These are phyloP conservation scores for Argyrosomus regius DNA, from an alignment of 2,797 vertebrate genomes.

Conservation along the genomic window DNA sequence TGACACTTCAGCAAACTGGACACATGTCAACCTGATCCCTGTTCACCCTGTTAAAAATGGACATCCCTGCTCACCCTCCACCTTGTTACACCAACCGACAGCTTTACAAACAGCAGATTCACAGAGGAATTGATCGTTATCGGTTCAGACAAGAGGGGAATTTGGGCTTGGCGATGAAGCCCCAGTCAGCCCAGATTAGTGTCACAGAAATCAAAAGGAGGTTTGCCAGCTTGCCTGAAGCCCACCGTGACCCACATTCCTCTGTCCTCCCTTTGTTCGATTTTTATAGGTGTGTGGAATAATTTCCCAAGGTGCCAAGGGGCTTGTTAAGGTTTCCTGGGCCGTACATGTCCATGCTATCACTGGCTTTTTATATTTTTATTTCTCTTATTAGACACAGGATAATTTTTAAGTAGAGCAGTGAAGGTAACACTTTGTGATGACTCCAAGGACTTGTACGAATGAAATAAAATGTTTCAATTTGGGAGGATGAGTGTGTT, in stretches of 20 bases:
- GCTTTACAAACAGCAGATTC: constrained; percentile 24
- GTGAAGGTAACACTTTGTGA: constrained; percentile 9
- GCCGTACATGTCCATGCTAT: background rate
- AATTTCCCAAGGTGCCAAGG: constrained; percentile 27
- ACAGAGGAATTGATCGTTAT: constrained; percentile 48
- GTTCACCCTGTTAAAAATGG: constrained; percentile 10
- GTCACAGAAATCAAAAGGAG: constrained; percentile 54
- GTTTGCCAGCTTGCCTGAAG: constrained; percentile 49
- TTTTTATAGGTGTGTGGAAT: constrained; percentile 46
- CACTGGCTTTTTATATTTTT: constrained; percentile 3
- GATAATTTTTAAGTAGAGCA: background rate
- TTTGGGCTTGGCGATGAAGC: constrained; percentile 24
- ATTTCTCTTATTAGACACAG: constrained; percentile 3
- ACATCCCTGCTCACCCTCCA: background rate
- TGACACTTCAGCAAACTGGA: constrained; percentile 8
- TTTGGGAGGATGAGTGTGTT: constrained; percentile 8
- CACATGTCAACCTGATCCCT: constrained; percentile 35
- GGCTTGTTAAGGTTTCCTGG: constrained; percentile 19
- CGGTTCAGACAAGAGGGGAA: constrained; percentile 41
- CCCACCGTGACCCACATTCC: constrained; percentile 69
- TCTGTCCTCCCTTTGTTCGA: constrained; percentile 48
- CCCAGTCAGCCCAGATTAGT: constrained; percentile 58
- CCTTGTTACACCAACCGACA: constrained; percentile 20
- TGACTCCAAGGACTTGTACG: constrained; percentile 5
- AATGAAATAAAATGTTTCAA: constrained; percentile 45